These are phyloP conservation scores for Platyura marginata DNA, from an alignment of 1,140 invertebrate species.

Conservation along the genomic window DNA sequence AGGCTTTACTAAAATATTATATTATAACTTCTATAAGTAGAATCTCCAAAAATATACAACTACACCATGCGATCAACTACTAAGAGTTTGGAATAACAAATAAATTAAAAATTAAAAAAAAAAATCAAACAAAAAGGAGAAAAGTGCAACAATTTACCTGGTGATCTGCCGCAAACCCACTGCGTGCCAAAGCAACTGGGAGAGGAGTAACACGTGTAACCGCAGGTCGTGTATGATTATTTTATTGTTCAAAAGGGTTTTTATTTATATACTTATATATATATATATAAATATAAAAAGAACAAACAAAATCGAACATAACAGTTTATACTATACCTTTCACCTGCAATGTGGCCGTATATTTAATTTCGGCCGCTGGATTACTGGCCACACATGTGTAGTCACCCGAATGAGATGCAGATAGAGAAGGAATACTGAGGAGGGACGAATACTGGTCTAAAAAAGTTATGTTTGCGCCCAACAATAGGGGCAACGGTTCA, in stretches of 20 bases:
- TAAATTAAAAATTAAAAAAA: not conserved
- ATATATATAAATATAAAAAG: too few species aligned
- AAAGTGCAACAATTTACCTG: slow-evolving; percentile 19
- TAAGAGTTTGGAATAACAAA: not conserved
- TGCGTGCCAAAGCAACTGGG: slow-evolving; percentile 35
- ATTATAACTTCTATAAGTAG: not conserved
- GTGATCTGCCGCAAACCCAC: slow-evolving; percentile 27
- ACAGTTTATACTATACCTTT: slow-evolving; percentile 47
- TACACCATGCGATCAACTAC: not conserved
- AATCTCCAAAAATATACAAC: not conserved
- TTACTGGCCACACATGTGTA: slow-evolving; percentile 69
- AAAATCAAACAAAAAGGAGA: not conserved
- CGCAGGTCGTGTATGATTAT: slow-evolving; percentile 11
- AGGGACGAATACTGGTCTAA: slow-evolving; percentile 56
- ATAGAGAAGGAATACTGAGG: slow-evolving; percentile 56
- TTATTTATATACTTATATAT: too few species aligned
- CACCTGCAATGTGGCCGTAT: slow-evolving; percentile 60
- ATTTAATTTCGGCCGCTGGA: slow-evolving; percentile 57
- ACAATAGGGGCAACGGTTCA: slow-evolving; percentile 36
- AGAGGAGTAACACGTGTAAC: too few species aligned
- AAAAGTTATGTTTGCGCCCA: slow-evolving; percentile 47
- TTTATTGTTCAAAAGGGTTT: too few species aligned
- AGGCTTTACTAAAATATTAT: not conserved
- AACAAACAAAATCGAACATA: too few species aligned
- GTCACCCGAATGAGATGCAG: slow-evolving; percentile 53